Base-by-base conservation (phyloP, 2,797 vertebrate species). In the Epinephelus coioides region DNA sequence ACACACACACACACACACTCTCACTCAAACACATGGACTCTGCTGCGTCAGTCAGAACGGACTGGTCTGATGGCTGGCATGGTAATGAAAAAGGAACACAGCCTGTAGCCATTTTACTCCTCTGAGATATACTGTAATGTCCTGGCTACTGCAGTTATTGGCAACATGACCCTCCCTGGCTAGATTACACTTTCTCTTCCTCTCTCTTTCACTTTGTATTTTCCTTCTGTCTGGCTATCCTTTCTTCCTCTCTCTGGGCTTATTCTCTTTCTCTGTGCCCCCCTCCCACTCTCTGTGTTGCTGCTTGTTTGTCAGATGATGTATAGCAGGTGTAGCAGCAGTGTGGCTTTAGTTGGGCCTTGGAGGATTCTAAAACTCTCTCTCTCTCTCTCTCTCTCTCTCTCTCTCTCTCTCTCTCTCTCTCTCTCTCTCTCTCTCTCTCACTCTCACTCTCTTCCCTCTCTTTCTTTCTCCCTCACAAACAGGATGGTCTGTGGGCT, bases 291-390 rank as follows among this genome's bases (percentile, higher is more conserved):
- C 57, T 76, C 30, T 70, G 7, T 66, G 75, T 57, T 55, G 65
- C 85, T 75, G 78, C 91, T 90, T 89, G 84, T 92, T 91, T 91
- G 87, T 87, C 83, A 74, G 80, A 83, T 90, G 93, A 94, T 93
- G 72, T 89, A 91, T 84, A 73, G 87, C 84, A 85, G 87, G 80
- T 79, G 76, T 79, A 83, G 89, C 75, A 19, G 86, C 69, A 63
- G 79, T 65, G 73, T 75, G 55, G 83, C 78, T 85, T 82, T 91
- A 88, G 90, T 91, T 87, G 91, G 88, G 84, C 92, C 88, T 83
- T 23, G 13, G 90, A 89, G 91, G 76, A 82, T 91, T 82, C 57
- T 81, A 66, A 86, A 87, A 75, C 70, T 50, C 82, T 67, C 70
- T 43, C 56, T 25, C 59, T 57, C 25, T 23, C 12, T 62, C 18